Base-by-base conservation (phyloP, 1,140 invertebrate species). In the Tachypleus tridentatus region DNA sequence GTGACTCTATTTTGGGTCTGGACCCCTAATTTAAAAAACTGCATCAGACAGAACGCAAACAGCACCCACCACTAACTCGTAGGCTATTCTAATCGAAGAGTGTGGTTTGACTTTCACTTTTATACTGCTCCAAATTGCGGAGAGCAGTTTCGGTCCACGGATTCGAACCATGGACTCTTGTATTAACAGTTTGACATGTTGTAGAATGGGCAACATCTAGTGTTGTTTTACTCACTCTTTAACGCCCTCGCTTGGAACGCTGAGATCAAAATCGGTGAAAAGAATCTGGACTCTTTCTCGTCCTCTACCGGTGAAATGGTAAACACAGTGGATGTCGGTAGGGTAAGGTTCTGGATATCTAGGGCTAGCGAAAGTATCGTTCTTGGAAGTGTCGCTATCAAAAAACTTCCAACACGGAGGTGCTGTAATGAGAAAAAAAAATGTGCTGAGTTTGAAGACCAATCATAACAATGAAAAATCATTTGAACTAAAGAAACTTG, bases 231-330 rank as follows among this genome's bases (percentile, higher is more conserved):
- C 82, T 82, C 78, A 86, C 84, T 84, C 81, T 76, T 81, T 83
- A 3, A 77, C 67, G 61, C 77, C 76, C 54, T 80, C 81, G 11
- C 77, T 74, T 29, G 81, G 77, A 71, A 82, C 79, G 73, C 81
- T 76, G 58, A 84, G 77, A 72, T 79, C 79, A 70, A 89, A 88
- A 76, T 89, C 86, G 72, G 84, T 85, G 73, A 88, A 89, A 66
- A 85, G 67, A 56, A 77, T 73, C 68, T 81, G 75, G 29, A 91
- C 84, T n/a, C 87, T 80, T 77, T 92, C 87, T 64, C 86, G 86
- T 49, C 87, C 87, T 67, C 86, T 79, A 58, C 87, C 89, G 72
- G 86, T 84, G 73, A 92, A 91, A 70, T 91, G 88, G 75, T 89
- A 91, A 70, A 85, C 84, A 76, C 89, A 92, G 63, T 84, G 82